These are phyloP conservation scores for Ictinia mississippiensis DNA, from an alignment of 2,797 vertebrate genomes.

Conservation along the genomic window DNA sequence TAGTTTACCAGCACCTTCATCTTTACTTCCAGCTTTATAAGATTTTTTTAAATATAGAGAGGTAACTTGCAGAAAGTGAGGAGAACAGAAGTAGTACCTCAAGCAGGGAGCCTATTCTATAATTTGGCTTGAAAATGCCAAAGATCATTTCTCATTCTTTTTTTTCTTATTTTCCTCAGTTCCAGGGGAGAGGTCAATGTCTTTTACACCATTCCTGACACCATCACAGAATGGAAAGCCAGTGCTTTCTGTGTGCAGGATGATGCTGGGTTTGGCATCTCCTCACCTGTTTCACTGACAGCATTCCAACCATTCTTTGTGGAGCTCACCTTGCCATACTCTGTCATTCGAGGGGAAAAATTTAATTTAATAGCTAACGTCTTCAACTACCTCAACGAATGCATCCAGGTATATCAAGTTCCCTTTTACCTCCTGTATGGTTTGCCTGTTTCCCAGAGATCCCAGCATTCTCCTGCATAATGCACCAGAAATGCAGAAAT, in stretches of 20 bases:
- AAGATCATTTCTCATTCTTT: background rate
- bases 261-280: slow-evolving; percentile 81
- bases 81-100: background rate
- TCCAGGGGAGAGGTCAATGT: slow-evolving; percentile 47
- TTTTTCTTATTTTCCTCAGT: slow-evolving; percentile 17
- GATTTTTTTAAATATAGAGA: background rate
- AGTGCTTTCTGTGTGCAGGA: slow-evolving; percentile 70
- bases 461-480: background rate
- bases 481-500: background rate
- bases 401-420: slow-evolving; percentile 80
- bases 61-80: background rate
- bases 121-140: background rate
- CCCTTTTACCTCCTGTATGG: background rate
- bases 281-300: slow-evolving; percentile 67
- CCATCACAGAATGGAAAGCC: slow-evolving; percentile 75
- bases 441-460: background rate
- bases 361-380: slow-evolving; percentile 82
- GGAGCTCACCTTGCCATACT: slow-evolving; percentile 81
- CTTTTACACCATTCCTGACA: slow-evolving; percentile 66
- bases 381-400: slow-evolving; percentile 84
- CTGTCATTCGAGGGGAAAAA: slow-evolving; percentile 83
- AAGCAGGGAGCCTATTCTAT: background rate
- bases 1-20: background rate
- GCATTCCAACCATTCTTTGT: slow-evolving; percentile 87
- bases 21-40: background rate